These are phyloP conservation scores for Bothrops alternatus DNA, from an alignment of 2,797 vertebrate genomes.

Conservation along the genomic window DNA sequence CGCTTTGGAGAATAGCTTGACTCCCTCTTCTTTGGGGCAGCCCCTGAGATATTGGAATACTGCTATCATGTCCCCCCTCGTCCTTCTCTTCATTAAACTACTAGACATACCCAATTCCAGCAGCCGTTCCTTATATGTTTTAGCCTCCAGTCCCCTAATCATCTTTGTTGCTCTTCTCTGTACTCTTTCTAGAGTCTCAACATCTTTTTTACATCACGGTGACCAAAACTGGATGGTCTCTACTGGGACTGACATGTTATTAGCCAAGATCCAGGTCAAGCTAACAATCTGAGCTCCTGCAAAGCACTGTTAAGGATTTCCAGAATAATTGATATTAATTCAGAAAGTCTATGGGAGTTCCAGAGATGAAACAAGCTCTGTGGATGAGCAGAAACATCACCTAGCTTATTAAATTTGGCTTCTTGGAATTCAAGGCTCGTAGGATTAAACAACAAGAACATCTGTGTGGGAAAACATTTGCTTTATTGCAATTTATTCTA, in stretches of 20 bases:
- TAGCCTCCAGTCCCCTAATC: too few species aligned
- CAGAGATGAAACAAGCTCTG: background rate
- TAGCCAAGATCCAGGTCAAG: background rate
- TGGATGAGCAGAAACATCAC: background rate
- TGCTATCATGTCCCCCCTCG: too few species aligned
- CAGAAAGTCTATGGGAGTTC: background rate
- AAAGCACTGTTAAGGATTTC: background rate
- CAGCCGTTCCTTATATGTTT: too few species aligned
- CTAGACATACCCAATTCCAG: too few species aligned
- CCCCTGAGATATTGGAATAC: too few species aligned
- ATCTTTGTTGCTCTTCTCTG: too few species aligned
- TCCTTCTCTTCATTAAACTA: too few species aligned
- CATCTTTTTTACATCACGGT: too few species aligned
- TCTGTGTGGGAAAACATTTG: conserved; percentile 35
- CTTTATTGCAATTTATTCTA: conserved; percentile 46
- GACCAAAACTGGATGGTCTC: background rate
- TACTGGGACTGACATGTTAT: background rate
- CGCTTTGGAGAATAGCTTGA: too few species aligned
- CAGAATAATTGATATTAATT: background rate
- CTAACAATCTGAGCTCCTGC: background rate
- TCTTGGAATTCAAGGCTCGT: background rate
- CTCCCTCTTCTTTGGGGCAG: too few species aligned
- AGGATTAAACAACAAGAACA: conserved; percentile 12
- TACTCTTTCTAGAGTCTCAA: too few species aligned
- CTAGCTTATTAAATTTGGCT: background rate